Conservation (phyloP, 1,140 invertebrate species). For the Aphelinus certus region DNA sequence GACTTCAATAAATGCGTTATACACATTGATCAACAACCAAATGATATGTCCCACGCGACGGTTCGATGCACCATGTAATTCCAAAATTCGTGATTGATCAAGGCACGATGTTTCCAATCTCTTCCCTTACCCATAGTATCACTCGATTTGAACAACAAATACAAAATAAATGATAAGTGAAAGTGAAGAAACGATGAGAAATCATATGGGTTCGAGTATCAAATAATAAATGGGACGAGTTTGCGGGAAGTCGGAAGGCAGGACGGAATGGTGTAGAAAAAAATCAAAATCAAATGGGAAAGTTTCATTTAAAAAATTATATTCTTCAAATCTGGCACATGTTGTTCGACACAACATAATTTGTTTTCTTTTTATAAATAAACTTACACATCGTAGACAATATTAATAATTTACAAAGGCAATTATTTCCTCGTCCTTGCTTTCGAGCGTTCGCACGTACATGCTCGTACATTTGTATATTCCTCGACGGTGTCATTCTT, state of each 20-base stretch:
- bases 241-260: not conserved
- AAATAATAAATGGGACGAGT: too few relatives aligned
- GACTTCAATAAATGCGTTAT: not conserved
- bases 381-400: conserved; percentile 63
- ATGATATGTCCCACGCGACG: conserved; percentile 21
- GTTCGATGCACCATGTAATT: conserved; percentile 11
- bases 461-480: not conserved
- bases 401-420: conserved; percentile 63
- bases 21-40: conserved; percentile 23
- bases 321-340: conserved; percentile 66
- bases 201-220: too few relatives aligned
- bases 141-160: not conserved
- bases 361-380: conserved; percentile 59
- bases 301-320: conserved; percentile 65
- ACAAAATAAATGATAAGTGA: not conserved
- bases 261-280: conserved; percentile 33
- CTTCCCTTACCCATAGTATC: not conserved
- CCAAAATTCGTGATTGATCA: conserved; percentile 25
- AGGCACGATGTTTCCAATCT: conserved; percentile 25
- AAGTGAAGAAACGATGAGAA: conserved; percentile 25
- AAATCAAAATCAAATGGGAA: conserved; percentile 46
- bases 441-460: conserved; percentile 17
- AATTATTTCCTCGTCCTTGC: conserved; percentile 24
- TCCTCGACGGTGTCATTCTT: conserved; percentile 21
- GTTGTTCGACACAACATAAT: conserved; percentile 64